These are phyloP conservation scores for Characodon lateralis DNA, from an alignment of 2,797 vertebrate species.

Conservation along the genomic window DNA sequence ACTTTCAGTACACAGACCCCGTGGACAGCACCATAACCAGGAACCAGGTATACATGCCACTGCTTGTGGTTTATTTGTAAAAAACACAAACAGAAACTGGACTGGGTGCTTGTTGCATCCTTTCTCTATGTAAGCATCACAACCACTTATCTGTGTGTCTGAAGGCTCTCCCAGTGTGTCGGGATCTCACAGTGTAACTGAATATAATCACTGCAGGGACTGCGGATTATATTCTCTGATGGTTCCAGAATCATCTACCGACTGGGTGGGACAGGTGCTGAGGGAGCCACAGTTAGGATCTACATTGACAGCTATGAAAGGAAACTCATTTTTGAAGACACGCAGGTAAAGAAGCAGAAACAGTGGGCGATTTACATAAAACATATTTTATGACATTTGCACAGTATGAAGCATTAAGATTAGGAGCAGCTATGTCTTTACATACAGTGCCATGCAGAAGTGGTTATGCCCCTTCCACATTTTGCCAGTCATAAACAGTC, in stretches of 20 bases:
- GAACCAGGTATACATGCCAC: constrained; percentile 86
- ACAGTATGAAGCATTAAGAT: neutral
- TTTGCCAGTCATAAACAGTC: neutral
- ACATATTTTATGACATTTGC: neutral
- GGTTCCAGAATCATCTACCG: constrained; percentile 95
- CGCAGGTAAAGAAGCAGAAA: constrained; percentile 82
- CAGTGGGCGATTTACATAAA: neutral
- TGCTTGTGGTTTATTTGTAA: neutral
- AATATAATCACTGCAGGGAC: constrained; percentile 80
- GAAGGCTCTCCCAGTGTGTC: neutral
- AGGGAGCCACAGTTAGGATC: constrained; percentile 90
- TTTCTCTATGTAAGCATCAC: constrained; percentile 4
- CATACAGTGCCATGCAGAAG: neutral
- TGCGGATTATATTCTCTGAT: constrained; percentile 92
- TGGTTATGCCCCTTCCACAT: neutral
- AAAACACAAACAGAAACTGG: neutral
- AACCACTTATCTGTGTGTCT: constrained; percentile 7
- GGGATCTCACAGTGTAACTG: neutral
- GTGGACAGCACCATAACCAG: constrained; percentile 91
- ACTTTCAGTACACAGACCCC: constrained; percentile 94
- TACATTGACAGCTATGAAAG: constrained; percentile 96
- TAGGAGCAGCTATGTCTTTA: neutral
- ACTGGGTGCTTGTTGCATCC: too few species aligned
- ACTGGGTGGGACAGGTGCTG: constrained; percentile 89
- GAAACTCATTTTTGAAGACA: constrained; percentile 87